These are phyloP conservation scores for Blastomussa wellsi DNA, from an alignment of 92 coral and sea anemone species.

Conservation along the genomic window DNA sequence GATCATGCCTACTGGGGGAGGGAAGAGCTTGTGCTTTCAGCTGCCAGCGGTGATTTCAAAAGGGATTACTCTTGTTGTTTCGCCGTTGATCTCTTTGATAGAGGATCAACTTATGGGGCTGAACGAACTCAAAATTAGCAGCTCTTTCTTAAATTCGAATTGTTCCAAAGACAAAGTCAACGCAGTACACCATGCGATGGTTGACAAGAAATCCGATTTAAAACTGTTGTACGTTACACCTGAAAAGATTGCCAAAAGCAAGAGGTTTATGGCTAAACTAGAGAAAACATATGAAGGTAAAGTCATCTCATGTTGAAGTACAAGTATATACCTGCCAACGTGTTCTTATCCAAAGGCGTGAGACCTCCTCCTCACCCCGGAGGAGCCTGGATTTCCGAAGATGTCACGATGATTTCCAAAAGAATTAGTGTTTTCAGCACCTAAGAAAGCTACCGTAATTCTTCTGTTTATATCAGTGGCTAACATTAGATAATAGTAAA, in stretches of 20 bases:
- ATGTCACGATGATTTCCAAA: too few relatives aligned
- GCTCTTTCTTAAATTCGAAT: slow-evolving; percentile 75
- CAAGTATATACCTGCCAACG: too few relatives aligned
- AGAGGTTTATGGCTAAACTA: slow-evolving; percentile 92
- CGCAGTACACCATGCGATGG: slow-evolving; percentile 77
- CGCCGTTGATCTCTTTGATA: slow-evolving; percentile 91
- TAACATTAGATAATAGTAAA: too few relatives aligned
- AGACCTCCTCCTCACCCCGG: too few relatives aligned
- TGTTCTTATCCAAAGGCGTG: too few relatives aligned
- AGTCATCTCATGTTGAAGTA: not conserved
- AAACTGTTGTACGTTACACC: slow-evolving; percentile 96
- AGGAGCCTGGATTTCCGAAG: too few relatives aligned
- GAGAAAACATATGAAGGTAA: slow-evolving; percentile 90
- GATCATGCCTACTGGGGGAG: slow-evolving; percentile 98
- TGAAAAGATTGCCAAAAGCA: slow-evolving; percentile 95
- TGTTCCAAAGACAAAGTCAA: slow-evolving; percentile 89
- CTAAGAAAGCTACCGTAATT: too few relatives aligned
- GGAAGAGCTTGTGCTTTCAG: slow-evolving; percentile 92
- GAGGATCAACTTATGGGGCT: slow-evolving; percentile 95
- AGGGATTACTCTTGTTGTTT: slow-evolving; percentile 90
- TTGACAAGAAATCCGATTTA: slow-evolving; percentile 73
- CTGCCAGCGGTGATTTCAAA: slow-evolving; percentile 84
- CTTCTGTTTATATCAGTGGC: too few relatives aligned
- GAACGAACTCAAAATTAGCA: slow-evolving; percentile 65
- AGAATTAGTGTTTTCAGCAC: too few relatives aligned